A percentile compares a stretch with the other conserved stretches of the same genome.
Evolutionary conservation across 2,113 vertebrate genomes (phyloP).

Genomic region (Gorsachius goisagi): DNA sequence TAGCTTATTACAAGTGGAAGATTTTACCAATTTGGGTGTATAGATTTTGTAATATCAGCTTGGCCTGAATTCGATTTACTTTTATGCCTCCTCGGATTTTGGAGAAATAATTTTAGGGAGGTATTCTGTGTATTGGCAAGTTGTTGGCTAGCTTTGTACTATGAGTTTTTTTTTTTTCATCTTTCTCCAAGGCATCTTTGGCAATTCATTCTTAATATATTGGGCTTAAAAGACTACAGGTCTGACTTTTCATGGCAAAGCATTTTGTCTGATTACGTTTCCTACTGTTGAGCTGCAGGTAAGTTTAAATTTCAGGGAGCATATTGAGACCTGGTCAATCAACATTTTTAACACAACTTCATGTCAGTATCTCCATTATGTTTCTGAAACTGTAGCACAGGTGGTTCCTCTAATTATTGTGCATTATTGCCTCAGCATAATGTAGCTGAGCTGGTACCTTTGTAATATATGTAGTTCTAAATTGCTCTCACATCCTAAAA

Average conservation of each 20-base stretch:
- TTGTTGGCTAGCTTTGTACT: background rate
- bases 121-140: background rate
- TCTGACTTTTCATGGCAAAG: background rate
- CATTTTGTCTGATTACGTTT: background rate
- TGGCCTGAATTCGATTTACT: accelerated
- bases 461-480: background rate
- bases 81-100: background rate
- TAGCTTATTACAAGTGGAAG: background rate
- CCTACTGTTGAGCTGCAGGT: background rate
- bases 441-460: background rate
- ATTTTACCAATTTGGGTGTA: background rate
- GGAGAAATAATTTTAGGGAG: background rate
- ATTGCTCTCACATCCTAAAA: background rate
- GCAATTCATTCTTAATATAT: background rate
- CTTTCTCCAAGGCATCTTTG: background rate
- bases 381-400: background rate
- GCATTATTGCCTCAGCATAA: background rate
- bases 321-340: background rate
- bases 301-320: background rate
- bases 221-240: background rate
- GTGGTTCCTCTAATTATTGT: background rate
- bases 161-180: background rate
- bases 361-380: background rate
- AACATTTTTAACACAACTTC: background rate
- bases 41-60: background rate